Conservation (phyloP, 1,140 invertebrate genomes). For the Argopecten irradians region DNA sequence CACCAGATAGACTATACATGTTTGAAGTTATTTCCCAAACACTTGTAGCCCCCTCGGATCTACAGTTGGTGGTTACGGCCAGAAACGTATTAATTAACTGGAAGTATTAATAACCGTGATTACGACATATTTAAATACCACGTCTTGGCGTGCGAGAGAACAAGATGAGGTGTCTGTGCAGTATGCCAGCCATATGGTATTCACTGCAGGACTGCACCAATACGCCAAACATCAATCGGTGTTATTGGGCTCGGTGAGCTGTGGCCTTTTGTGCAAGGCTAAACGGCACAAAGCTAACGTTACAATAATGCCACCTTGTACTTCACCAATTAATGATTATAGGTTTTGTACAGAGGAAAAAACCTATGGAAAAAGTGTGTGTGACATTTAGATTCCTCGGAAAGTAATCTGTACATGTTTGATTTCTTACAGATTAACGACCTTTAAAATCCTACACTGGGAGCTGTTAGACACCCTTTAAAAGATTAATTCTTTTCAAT, state of each 20-base stretch:
- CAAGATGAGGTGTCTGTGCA: not conserved
- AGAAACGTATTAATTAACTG: not conserved
- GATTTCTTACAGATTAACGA: not conserved
- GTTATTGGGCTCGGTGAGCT: not conserved
- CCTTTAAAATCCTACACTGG: not conserved
- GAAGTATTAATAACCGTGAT: not conserved
- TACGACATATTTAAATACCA: conserved; percentile 23
- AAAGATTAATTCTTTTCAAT: conserved; percentile 18
- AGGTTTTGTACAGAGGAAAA: not conserved
- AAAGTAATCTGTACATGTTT: not conserved
- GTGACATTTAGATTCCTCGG: not conserved
- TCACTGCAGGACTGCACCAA: not conserved
- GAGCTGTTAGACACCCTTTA: not conserved
- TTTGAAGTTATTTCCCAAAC: no score
- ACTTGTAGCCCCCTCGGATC: not conserved
- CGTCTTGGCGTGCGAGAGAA: not conserved
- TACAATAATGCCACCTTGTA: not conserved
- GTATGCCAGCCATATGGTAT: not conserved
- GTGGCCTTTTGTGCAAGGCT: conserved; percentile 1
- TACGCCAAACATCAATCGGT: not conserved
- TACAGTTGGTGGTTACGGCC: not conserved
- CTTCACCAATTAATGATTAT: conserved; percentile 17
- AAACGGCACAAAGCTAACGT: not conserved
- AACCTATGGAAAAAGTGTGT: not conserved
- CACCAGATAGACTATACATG: no score